These are phyloP conservation scores for Drosophila jambulina DNA, from an alignment of 1,140 invertebrate species.

Conservation along the genomic window DNA sequence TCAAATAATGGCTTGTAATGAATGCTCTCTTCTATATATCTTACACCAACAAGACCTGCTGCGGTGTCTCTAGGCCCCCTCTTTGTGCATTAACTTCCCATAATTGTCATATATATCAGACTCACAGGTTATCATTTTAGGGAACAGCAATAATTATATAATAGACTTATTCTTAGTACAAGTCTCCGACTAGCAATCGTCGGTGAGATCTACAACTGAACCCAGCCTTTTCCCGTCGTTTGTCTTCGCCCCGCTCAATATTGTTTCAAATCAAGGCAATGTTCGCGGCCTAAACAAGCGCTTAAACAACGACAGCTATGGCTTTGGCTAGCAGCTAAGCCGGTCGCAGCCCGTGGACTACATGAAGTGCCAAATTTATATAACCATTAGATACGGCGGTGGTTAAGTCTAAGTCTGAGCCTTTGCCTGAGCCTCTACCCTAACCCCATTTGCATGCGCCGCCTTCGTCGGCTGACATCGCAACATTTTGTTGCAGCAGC, in stretches of 20 bases:
- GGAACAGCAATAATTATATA: conserved; percentile 34
- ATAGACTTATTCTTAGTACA: conserved; percentile 38
- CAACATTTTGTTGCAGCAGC: conserved; percentile 78
- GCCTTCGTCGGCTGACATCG: conserved; percentile 68
- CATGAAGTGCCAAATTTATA: conserved; percentile 76
- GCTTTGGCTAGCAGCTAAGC: conserved; percentile 30
- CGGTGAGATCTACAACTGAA: conserved; percentile 46
- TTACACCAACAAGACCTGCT: no score
- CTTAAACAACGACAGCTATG: conserved; percentile 39
- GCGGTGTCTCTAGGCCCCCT: no score
- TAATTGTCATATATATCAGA: not conserved
- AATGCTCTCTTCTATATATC: not conserved
- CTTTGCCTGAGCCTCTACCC: conserved; percentile 32
- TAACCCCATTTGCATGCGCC: conserved; percentile 79
- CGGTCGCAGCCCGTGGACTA: conserved; percentile 36
- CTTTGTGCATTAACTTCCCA: not conserved
- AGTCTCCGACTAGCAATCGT: conserved; percentile 34
- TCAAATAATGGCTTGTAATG: not conserved
- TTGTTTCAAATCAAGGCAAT: conserved; percentile 50
- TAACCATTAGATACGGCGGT: conserved; percentile 73
- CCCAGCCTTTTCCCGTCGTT: conserved; percentile 61
- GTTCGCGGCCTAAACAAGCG: conserved; percentile 47
- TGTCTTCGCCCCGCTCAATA: conserved; percentile 45
- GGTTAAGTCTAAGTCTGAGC: conserved; percentile 23
- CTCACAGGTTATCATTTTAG: conserved; percentile 6